These are phyloP conservation scores for Euphonia xanthogaster DNA, from an alignment of 2,797 vertebrate genomes.

Conservation along the genomic window DNA sequence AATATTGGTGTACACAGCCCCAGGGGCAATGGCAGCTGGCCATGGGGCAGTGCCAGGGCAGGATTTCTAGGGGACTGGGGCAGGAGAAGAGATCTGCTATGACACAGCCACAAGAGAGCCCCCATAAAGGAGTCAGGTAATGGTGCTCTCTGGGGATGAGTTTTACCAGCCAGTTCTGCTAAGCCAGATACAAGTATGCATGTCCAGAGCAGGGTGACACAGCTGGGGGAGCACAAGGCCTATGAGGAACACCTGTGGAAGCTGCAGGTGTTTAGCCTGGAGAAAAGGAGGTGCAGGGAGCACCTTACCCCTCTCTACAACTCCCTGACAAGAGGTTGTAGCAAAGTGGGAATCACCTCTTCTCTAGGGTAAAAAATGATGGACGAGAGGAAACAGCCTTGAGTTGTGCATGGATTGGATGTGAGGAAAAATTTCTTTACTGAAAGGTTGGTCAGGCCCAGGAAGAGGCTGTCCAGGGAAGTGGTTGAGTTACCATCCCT, in stretches of 20 bases:
- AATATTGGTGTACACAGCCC: background rate
- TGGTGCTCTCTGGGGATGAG: background rate
- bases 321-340: background rate
- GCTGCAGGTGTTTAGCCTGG: background rate
- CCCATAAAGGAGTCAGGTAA: background rate
- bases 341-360: background rate
- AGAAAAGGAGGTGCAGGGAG: background rate
- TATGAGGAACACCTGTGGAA: background rate
- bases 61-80: background rate
- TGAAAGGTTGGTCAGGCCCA: background rate
- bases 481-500: background rate
- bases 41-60: background rate
- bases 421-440: background rate
- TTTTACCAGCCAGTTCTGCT: background rate
- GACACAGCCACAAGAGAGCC: background rate
- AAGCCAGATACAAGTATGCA: background rate
- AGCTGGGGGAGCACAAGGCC: background rate
- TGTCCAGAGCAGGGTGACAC: background rate
- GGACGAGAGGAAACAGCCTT: background rate
- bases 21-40: background rate
- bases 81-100: background rate
- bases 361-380: background rate
- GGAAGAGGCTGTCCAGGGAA: background rate
- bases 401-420: background rate
- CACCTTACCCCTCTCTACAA: background rate